Base-by-base conservation (phyloP, 1,140 invertebrate genomes). In the Drosophila elegans region DNA sequence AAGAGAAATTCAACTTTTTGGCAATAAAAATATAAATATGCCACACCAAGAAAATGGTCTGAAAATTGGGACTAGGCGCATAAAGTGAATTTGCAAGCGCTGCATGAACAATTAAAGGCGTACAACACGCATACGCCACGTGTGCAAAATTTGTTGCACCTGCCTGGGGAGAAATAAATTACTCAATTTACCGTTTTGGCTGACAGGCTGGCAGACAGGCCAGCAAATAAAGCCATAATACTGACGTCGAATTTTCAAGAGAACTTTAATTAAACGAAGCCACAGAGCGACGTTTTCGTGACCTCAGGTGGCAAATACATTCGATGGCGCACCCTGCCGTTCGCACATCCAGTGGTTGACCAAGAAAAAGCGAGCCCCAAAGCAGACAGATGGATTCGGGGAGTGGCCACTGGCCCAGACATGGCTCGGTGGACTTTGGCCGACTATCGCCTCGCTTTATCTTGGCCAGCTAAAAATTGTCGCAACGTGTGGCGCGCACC, bases 191-290 rank as follows among this genome's bases (percentile, higher is more conserved):
- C 49, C 53, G 34, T 41, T 39, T 51, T 32, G 10, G 41, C 44
- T 68, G 42, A 46, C 34, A 54, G 44, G 25, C 13, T 44, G 64
- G 12, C 66, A 67, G 55, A 46, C 36, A n/a, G 38, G 41, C 46
- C 34, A 42, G 32, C 67, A 78, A 80, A 86, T 78, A 78, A 81
- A 82, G 83, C 82, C 72, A 88, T 85, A 75, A 88, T 81, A 62
- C 60, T 56, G 59, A 57, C 66, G 67, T 66, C 84, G 75, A 86
- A 89, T 80, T 77, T 88, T 88, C 68, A 66, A 74, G 62, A 74
- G 71, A 83, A 89, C 83, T 88, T 88, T 88, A 88, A 88, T 88
- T 88, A 88, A 88, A 86, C 78, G 72, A 74, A 71, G 66, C 71
- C 64, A 76, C 77, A 74, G 52, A 46, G 49, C 63, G 51, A 56